Conservation (phyloP, 2,888 invertebrate species). For the Oscheius sp. region DNA sequence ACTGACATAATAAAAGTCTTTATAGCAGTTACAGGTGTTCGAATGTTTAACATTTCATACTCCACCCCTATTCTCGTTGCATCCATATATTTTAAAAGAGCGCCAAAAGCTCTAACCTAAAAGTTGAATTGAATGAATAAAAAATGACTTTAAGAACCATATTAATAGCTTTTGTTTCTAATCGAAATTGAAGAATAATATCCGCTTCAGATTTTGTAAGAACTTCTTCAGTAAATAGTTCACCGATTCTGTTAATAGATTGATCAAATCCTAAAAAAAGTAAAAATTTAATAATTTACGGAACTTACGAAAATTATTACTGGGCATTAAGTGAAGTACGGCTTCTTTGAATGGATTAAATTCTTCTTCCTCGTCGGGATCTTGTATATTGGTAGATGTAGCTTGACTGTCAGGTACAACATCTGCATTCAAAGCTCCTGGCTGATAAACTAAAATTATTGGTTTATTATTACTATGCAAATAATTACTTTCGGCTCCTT, state of each 20-base stretch:
- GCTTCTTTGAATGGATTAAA: constrained; percentile 29
- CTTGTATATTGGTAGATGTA: not conserved
- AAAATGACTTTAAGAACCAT: constrained; percentile 37
- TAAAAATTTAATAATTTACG: not conserved
- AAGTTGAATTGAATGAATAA: not conserved
- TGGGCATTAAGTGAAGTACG: constrained; percentile 39
- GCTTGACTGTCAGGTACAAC: not conserved
- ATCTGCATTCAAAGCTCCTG: not conserved
- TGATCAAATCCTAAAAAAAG: constrained; percentile 37
- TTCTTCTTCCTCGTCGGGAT: constrained; percentile 30
- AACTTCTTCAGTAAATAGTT: constrained; percentile 36
- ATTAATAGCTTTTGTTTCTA: constrained; percentile 44
- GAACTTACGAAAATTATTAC: constrained; percentile 40
- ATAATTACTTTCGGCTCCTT: too few species aligned
- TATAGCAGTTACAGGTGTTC: constrained; percentile 54
- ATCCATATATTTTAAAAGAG: constrained; percentile 63
- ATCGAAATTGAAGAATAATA: constrained; percentile 43
- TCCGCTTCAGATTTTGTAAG: constrained; percentile 33
- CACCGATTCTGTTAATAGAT: constrained; percentile 36
- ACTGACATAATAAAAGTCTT: constrained; percentile 43
- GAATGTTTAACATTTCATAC: constrained; percentile 47
- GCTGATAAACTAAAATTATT: not conserved
- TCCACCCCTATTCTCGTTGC: constrained; percentile 61
- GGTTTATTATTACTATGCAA: not conserved
- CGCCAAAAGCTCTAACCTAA: constrained; percentile 64